Evolutionary conservation across 2,888 invertebrate species (phyloP).

Genomic region (Euplagia quadripunctaria): DNA sequence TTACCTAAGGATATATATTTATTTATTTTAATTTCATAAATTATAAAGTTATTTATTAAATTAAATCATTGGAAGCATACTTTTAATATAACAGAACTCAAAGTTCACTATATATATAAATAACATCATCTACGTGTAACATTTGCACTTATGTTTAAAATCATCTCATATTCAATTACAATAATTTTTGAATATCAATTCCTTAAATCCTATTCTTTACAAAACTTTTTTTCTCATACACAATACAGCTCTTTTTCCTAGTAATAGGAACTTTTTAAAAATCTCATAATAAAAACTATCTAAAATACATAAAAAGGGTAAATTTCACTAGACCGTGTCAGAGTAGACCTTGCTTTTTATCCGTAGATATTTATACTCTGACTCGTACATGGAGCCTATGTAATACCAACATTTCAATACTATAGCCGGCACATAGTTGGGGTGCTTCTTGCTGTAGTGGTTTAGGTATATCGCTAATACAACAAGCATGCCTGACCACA

Average conservation of each 20-base stretch:
- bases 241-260: neutral
- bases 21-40: neutral
- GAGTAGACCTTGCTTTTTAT: slow-evolving; percentile 75
- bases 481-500: slow-evolving; percentile 96
- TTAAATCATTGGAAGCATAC: slow-evolving; percentile 2
- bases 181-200: neutral
- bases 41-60: neutral
- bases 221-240: neutral
- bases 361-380: slow-evolving; percentile 76
- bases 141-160: neutral
- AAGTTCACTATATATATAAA: neutral
- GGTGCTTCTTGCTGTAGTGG: slow-evolving; percentile 93
- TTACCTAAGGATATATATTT: neutral
- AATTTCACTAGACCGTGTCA: slow-evolving; percentile 68
- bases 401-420: slow-evolving; percentile 64
- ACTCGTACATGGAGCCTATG: slow-evolving; percentile 66
- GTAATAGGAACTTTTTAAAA: neutral
- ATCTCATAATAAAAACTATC: neutral
- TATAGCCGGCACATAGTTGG: slow-evolving; percentile 70
- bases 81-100: neutral
- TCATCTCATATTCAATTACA: neutral
- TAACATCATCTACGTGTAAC: neutral
- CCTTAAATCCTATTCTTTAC: neutral
- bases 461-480: slow-evolving; percentile 97
- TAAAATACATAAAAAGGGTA: neutral